Evolutionary conservation across 2,888 invertebrate species (phyloP), one percentile per base, ranked within the genome.

Genomic region (Tenthredo scrophulariae): DNA sequence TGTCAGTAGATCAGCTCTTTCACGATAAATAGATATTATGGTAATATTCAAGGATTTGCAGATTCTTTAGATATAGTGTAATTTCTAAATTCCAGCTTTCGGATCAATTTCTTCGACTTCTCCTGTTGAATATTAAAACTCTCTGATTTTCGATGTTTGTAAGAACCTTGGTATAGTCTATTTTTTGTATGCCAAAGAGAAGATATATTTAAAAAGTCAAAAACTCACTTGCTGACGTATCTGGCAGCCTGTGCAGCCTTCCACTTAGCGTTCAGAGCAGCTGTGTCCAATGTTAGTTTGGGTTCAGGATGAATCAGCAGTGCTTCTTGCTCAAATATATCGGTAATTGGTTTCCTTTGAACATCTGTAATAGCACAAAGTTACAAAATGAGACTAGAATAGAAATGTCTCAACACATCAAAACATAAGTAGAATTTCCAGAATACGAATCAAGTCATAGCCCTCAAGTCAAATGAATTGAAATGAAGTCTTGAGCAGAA

Each of bases 321-420:
- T 0, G 92, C 90, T 37, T 93, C 93, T 87, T 93, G 93, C 85
- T 93, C 93, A 84, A 93, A 93, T 87, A 93, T 92, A 85, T 93
- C 93, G 18, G 90, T 89, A 50, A 92, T 82, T 3, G 93, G 91
- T 84, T 93, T 93, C 70, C 93, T 90, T 85, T 92, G 92, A 33
- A 91, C 90, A 84, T 93, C 93, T 93, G 87, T 2, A 89, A 88
- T 75, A 33, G 10, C 6, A 54, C 43, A 22, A 43, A 46, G 50
- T 10, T 67, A 46, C 15, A 58, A 67, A 43, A 33, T 74, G 29
- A 37, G 7, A 13, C 4, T 15, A 18, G 22, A n/a, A 22, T 10
- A 1, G 40, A 1, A 4, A 15, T 18, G 46, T 26, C 22, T 74
- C 22, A 10, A 22, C 37, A 40, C n/a, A 37, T 29, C n/a, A n/a